phyloP scores from a whole-genome alignment of 2,797 vertebrate species.

The Schizothorax lantsangensis region DNA sequence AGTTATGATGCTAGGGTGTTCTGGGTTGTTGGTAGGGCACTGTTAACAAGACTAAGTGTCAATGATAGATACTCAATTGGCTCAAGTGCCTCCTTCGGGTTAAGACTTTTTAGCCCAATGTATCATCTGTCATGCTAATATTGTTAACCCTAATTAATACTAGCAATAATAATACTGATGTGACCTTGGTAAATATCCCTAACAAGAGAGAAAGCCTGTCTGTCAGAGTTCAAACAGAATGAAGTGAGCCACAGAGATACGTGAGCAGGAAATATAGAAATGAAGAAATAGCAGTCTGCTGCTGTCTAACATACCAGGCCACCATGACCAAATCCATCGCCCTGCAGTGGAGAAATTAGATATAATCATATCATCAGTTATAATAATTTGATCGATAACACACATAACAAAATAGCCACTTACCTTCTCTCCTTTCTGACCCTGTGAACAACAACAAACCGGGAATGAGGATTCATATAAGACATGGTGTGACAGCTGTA shows the following conservation, averaged over 20 bases:
- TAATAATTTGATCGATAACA: background rate
- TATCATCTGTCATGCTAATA: background rate
- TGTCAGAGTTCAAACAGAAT: background rate
- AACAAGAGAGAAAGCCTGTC: background rate
- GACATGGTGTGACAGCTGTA: background rate
- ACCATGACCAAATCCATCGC: constrained; percentile 75
- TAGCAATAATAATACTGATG: background rate
- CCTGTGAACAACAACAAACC: constrained; percentile 71
- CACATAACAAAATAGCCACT: constrained; percentile 42
- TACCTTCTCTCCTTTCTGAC: constrained; percentile 86
- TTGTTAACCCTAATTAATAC: background rate
- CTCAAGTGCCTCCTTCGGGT: background rate
- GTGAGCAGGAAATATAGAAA: background rate
- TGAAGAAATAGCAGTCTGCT: background rate
- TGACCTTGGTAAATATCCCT: background rate
- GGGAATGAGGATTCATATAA: background rate
- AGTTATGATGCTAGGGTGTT: background rate
- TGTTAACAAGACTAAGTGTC: no score
- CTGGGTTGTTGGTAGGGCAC: no score
- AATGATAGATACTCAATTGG: no score
- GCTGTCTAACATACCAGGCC: constrained; percentile 77
- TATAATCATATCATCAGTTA: background rate
- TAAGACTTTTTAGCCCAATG: background rate
- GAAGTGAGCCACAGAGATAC: background rate
- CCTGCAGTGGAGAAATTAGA: constrained; percentile 68